Conservation (phyloP, 1,140 invertebrate genomes). For the Drosophila nannoptera region DNA sequence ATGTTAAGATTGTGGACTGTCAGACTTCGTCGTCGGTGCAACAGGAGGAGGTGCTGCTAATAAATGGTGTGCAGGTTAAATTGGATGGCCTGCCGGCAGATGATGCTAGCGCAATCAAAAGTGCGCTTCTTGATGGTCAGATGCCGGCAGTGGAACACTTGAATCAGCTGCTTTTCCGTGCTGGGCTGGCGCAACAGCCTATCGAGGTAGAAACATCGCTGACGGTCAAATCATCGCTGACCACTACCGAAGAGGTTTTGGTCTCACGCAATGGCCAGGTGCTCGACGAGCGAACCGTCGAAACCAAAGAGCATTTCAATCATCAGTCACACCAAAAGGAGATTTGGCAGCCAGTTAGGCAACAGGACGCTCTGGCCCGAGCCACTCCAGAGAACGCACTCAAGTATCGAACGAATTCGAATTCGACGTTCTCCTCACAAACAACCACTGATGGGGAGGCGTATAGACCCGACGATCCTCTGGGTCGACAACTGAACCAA, state of each 20-base stretch:
- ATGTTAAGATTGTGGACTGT: constrained; percentile 87
- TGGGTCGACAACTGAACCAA: constrained; percentile 66
- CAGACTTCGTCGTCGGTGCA: constrained; percentile 86
- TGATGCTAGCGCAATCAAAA: constrained; percentile 85
- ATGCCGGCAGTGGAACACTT: constrained; percentile 86
- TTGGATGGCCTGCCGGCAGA: constrained; percentile 81
- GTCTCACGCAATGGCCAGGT: constrained; percentile 85
- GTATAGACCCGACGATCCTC: constrained; percentile 8
- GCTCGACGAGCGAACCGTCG: constrained; percentile 85
- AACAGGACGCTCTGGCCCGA: constrained; percentile 38
- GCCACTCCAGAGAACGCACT: constrained; percentile 64
- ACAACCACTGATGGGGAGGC: constrained; percentile 43
- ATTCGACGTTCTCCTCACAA: constrained; percentile 58
- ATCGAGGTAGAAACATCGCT: constrained; percentile 87
- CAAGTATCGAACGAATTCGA: constrained; percentile 55
- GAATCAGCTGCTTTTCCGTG: constrained; percentile 85
- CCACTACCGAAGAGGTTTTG: constrained; percentile 87
- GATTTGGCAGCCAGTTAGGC: constrained; percentile 83
- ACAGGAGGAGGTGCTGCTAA: constrained; percentile 87
- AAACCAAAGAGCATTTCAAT: constrained; percentile 87
- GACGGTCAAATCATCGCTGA: constrained; percentile 86
- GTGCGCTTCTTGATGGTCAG: constrained; percentile 85
- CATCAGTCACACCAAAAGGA: constrained; percentile 85
- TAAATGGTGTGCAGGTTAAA: constrained; percentile 86
- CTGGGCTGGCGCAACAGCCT: constrained; percentile 84